Evolutionary conservation across 1,140 invertebrate species (phyloP), one percentile per base, ranked within the genome.

Genomic region (Listronotus oregonensis): DNA sequence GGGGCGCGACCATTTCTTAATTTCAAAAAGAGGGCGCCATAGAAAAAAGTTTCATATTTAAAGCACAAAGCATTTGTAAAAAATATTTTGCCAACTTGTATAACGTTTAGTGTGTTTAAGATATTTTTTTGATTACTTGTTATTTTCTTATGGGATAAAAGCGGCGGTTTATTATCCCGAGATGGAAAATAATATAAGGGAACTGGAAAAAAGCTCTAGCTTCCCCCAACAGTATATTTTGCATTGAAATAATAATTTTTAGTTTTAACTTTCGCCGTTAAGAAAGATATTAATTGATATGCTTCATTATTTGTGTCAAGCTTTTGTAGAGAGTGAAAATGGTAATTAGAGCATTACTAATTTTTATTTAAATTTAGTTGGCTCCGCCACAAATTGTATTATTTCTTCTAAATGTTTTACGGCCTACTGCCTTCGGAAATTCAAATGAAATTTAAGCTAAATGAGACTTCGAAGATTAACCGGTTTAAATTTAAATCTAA

Each of bases 321-420:
- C 17, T 46, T 56, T 56, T 39, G 14, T 39, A 55, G 32, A 32
- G 15, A n/a, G n/a, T 10, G 32, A 17, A 62, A 51, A 55, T 50
- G 39, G 18, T 55, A 63, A 63, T 63, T 63, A 46, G 39, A 47
- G 50, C 61, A 63, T 63, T 40, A 47, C 61, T 63, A 63, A 63
- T 63, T 55, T 50, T 54, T 55, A 63, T 63, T 63, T 63, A 63
- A 63, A 63, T 63, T 63, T 63, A 63, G 61, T 63, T 54, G 61
- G 21, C 44, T 40, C 49, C 27, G 46, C 61, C 39, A 18, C 39
- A 55, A 63, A 63, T 63, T 63, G 61, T 63, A 55, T 63, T 63
- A 63, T 63, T 63, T 63, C 61, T 63, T 63, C 51, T 55, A 55
- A 46, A 63, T 56, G 50, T 63, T 63, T 37, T 32, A 54, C 51